phyloP scores from a whole-genome alignment of 2,113 vertebrate genomes.

The Aegotheles bennettii region DNA sequence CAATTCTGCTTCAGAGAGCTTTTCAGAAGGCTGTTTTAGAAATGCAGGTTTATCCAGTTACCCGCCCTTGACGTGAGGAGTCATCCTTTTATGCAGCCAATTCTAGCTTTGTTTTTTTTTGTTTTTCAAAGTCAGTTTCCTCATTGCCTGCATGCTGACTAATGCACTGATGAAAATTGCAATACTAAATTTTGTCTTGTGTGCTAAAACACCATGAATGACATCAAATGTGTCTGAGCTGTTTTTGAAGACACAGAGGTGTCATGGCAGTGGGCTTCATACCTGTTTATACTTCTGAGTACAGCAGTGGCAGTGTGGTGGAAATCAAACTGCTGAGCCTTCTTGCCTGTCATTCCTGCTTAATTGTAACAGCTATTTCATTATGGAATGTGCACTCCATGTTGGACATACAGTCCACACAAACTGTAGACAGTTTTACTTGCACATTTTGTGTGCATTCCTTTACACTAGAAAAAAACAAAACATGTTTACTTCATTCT shows the following conservation, averaged over 20 bases:
- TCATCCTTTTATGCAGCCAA: neutral
- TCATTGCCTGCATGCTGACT: neutral
- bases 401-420: neutral
- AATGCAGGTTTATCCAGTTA: conserved; percentile 63
- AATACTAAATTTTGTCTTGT: neutral
- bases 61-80: neutral
- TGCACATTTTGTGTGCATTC: neutral
- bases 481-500: neutral
- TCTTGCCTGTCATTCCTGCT: neutral
- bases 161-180: neutral
- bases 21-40: conserved; percentile 40
- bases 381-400: neutral
- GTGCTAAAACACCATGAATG: neutral
- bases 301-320: neutral
- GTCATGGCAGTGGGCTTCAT: neutral
- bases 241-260: neutral
- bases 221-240: neutral
- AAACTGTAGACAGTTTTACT: neutral
- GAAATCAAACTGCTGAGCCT: neutral
- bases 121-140: neutral
- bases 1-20: conserved; percentile 27
- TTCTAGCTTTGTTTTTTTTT: neutral
- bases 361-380: neutral
- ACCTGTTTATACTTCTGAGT: neutral
- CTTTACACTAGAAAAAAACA: neutral